Percentiles rank a stretch among this genome's conserved stretches.
phyloP scores from a whole-genome alignment of 1,140 invertebrate genomes.

The Arctopsyche grandis region DNA sequence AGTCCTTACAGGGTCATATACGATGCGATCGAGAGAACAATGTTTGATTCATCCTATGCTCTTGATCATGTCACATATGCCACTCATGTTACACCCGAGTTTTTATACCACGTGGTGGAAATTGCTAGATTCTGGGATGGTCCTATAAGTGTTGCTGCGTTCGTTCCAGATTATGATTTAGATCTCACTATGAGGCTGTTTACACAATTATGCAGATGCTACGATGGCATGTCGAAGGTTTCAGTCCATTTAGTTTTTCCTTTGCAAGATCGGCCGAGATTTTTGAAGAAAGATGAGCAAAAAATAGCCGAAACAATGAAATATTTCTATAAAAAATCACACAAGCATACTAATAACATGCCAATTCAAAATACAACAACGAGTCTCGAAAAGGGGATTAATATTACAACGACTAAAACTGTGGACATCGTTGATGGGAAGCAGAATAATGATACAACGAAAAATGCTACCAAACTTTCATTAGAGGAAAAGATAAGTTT shows the following conservation, averaged over 20 bases:
- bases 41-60: conserved; percentile 58
- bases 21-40: conserved; percentile 67
- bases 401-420: background rate
- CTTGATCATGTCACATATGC: conserved; percentile 71
- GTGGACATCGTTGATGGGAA: background rate
- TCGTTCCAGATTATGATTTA: conserved; percentile 75
- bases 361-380: background rate
- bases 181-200: conserved; percentile 71
- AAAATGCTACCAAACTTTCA: background rate
- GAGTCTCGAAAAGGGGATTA: background rate
- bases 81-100: conserved; percentile 81
- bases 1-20: conserved; percentile 74
- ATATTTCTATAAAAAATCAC: background rate
- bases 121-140: conserved; percentile 78
- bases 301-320: background rate
- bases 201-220: conserved; percentile 71
- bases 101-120: conserved; percentile 76
- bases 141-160: conserved; percentile 77
- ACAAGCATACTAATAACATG: background rate
- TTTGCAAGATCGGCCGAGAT: conserved; percentile 57
- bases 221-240: conserved; percentile 74
- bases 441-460: background rate
- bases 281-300: conserved; percentile 45
- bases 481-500: background rate
- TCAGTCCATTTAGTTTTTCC: conserved; percentile 78